Evolutionary conservation across 2,888 invertebrate species (phyloP), one percentile per base, ranked within the genome.

Genomic region (Drosophila pseudotakahashii): DNA sequence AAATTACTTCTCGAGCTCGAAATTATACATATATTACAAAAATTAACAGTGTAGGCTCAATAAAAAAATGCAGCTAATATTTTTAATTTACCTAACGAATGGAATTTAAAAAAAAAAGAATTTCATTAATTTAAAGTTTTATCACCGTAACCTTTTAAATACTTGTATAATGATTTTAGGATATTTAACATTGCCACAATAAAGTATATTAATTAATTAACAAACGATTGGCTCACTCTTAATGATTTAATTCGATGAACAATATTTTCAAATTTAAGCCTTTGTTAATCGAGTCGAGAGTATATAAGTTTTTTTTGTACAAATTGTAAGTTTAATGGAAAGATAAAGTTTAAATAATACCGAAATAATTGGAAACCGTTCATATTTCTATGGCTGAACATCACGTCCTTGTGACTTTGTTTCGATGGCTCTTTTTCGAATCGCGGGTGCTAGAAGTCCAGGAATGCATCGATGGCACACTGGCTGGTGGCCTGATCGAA

Each of bases 401-500:
- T 34, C 9, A 5, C 13, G 16, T n/a, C 9, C 41, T 50, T 26
- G 19, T 61, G 32, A n/a, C 34, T 51, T 26, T 32, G 7, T 26
- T 32, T 50, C 13, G n/a, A 32, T 53, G 32, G 32, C 48, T 48
- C 11, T 11, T 32, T 11, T 32, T 11, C 7, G 10, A 11, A 0
- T 16, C 7, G 16, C 13, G 16, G 16, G 3, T 1, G 7, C 34
- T 67, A 76, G 36, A 88, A 88, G 59, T 78, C 57, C n/a, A 77
- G 75, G 73, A 89, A 88, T 59, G 79, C 77, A 72, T 79, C 75
- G 14, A 76, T 72, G 41, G 74, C 78, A 58, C 55, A 19, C 7
- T 48, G 55, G 37, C 59, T 75, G 57, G 71, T 57, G 11, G 42
- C 13, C 36, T 73, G 72, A 14, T 60, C 44, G 37, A 58, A 48